Conservation (phyloP, 2,113 vertebrate species). For the Nansenia antarctica region DNA sequence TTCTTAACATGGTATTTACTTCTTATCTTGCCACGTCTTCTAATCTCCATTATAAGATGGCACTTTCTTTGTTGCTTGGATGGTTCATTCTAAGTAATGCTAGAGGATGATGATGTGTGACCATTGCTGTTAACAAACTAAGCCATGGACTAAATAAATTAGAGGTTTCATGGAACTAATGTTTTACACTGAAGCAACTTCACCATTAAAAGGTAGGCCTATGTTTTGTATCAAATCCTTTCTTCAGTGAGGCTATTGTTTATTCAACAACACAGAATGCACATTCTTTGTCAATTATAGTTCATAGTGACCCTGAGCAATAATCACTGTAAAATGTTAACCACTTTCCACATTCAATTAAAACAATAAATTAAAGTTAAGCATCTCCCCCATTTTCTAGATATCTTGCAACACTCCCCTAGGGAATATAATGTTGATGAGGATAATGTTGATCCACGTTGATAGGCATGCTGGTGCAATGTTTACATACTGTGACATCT, state of each 20-base stretch:
- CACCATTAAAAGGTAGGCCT: neutral
- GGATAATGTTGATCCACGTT: neutral
- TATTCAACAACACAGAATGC: slow-evolving; percentile 1
- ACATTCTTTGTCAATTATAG: slow-evolving; percentile 64
- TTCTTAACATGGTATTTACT: neutral
- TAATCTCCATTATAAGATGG: neutral
- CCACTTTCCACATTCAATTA: slow-evolving; percentile 62
- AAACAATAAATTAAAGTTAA: slow-evolving; percentile 39
- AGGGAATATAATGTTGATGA: slow-evolving; percentile 11
- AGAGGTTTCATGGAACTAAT: neutral
- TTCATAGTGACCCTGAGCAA: slow-evolving; percentile 74
- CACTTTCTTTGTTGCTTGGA: neutral
- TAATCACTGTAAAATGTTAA: slow-evolving; percentile 72
- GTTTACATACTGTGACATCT: slow-evolving; percentile 46
- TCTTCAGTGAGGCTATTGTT: neutral
- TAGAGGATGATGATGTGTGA: neutral
- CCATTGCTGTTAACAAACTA: neutral
- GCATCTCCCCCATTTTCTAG: slow-evolving; percentile 15
- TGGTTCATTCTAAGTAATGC: neutral
- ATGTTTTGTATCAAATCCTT: no score
- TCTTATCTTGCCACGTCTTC: no score
- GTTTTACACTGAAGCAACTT: neutral
- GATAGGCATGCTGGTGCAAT: slow-evolving; percentile 65
- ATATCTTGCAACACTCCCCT: slow-evolving; percentile 8
- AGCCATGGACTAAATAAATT: neutral